Base-by-base conservation (phyloP, 2,113 vertebrate genomes). In the Brachyhypopomus occidentalis region DNA sequence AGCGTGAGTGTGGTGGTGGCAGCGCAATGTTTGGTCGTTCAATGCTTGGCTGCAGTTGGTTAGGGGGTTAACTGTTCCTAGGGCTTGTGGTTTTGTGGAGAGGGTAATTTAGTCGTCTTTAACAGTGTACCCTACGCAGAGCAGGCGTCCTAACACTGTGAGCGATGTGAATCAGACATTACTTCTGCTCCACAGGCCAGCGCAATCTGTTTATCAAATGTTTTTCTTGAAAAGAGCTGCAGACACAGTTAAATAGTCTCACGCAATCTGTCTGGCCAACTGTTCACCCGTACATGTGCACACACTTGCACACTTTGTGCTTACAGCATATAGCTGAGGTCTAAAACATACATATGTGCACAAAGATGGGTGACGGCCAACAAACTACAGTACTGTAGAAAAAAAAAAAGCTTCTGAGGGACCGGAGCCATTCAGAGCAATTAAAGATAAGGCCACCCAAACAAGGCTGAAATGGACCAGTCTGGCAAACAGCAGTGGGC, bases 161-260 rank as follows among this genome's bases (percentile, higher is more conserved):
- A 64, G 84, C 48, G 80, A 87, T 78, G 70, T 27, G 27, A 86
- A 80, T 84, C 76, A 86, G 83, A 84, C 78, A 41, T 74, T 23
- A 77, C 80, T 87, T 79, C 69, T 63, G 72, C 73, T 86, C 52
- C 80, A 66, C 64, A 73, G 63, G 82, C 86, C 85, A 71, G 78
- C 77, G 73, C 83, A 91, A 88, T 89, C 83, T 91, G 91, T 90
- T 92, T 86, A 92, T 91, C 88, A 80, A 92, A 86, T 90, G 89
- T 90, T 90, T 93, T 91, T 82, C 83, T 86, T 89, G 84, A 86
- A 87, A 88, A 79, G 89, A 80, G 86, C 83, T 82, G 85, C 85
- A 89, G 89, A 90, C 75, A 22, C 80, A 87, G 82, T 89, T 87
- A 84, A 91, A 89, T 88, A 86, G 77, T 91, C 85, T 90, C 89